Percentiles rank a stretch among this genome's conserved stretches.
These are phyloP conservation scores for Heliconius congener DNA, from an alignment of 1,140 invertebrate genomes.

Conservation along the genomic window DNA sequence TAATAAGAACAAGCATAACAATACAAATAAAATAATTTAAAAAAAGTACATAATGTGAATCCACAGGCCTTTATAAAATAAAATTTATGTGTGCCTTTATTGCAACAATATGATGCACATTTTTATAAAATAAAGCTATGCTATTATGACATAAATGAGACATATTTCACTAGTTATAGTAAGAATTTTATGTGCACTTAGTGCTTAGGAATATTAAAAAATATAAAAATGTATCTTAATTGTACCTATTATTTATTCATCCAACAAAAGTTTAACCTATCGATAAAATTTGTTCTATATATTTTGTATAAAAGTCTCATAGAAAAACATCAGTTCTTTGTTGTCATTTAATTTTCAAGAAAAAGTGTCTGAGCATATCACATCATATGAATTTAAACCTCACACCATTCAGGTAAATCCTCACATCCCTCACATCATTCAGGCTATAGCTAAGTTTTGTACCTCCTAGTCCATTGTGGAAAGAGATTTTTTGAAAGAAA, in stretches of 20 bases:
- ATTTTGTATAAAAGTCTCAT: no score
- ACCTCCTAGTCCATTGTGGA: no score
- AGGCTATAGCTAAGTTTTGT: no score
- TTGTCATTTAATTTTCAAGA: no score
- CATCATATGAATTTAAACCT: neutral
- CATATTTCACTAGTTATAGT: slow-evolving; percentile 9
- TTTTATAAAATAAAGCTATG: neutral
- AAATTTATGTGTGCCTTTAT: slow-evolving; percentile 31
- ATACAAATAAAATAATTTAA: neutral
- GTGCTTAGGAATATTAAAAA: neutral
- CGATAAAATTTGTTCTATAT: no score
- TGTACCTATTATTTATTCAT: neutral
- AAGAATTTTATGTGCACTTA: slow-evolving; percentile 21
- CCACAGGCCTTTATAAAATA: slow-evolving; percentile 2
- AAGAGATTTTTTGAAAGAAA: no score
- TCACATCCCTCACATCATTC: no score
- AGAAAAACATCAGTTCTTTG: no score
- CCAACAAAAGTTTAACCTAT: neutral
- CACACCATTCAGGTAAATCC: neutral
- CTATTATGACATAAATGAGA: neutral
- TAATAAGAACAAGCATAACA: neutral
- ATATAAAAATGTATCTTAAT: neutral
- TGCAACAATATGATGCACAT: slow-evolving; percentile 31
- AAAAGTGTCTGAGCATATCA: no score
- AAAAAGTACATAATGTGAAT: neutral